Evolutionary conservation across 2,113 vertebrate species (phyloP).

Genomic region (Boulengeromyrus knoepffleri): DNA sequence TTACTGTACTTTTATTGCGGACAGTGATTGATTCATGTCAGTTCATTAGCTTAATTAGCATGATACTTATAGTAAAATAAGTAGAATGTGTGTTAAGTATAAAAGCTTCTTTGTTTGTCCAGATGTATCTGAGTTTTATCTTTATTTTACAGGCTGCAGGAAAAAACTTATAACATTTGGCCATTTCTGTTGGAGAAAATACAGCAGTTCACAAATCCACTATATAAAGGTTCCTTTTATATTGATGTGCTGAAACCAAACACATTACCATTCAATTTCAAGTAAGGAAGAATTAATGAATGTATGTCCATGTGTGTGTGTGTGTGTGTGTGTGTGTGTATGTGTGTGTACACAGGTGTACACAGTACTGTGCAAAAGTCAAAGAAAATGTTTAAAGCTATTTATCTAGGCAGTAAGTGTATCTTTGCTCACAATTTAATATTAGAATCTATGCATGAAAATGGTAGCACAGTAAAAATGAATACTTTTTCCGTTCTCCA

Average conservation of each 20-base stretch:
- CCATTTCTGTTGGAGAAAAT: slow-evolving; percentile 66
- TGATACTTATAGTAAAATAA: background rate
- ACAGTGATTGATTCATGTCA: background rate
- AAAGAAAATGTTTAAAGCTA: background rate
- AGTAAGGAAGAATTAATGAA: slow-evolving; percentile 52
- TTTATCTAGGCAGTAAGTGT: background rate
- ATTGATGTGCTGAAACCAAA: slow-evolving; percentile 61
- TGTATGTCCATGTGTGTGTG: background rate
- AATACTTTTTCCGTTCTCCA: background rate
- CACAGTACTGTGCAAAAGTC: background rate
- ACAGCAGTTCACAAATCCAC: slow-evolving; percentile 61
- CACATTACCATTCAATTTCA: slow-evolving; percentile 67
- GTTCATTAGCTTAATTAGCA: background rate
- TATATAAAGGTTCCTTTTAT: slow-evolving; percentile 56
- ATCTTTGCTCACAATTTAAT: background rate
- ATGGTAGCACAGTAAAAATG: background rate
- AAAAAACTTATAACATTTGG: slow-evolving; percentile 73
- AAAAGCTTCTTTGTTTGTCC: background rate
- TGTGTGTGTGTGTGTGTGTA: background rate
- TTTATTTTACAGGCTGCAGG: slow-evolving; percentile 53
- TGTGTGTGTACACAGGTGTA: background rate
- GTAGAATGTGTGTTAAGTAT: background rate
- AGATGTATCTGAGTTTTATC: background rate
- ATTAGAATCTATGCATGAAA: background rate
- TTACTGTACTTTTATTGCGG: background rate